Evolutionary conservation across 30 jellyfish, hydroid and myxozoan species (phyloP).

Genomic region (Aurelia sp.): DNA sequence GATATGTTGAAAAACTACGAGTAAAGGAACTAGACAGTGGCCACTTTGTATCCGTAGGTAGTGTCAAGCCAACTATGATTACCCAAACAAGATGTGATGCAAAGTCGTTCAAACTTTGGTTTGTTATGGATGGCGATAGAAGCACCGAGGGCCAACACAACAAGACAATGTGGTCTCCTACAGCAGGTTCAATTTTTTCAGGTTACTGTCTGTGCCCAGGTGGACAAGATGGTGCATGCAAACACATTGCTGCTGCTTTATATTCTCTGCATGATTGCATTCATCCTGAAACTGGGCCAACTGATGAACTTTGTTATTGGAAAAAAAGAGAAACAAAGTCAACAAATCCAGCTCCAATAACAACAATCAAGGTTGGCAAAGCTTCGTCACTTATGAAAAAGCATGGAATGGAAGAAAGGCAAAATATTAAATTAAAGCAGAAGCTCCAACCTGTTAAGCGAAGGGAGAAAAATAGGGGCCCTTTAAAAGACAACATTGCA

Average conservation of each 20-base stretch:
- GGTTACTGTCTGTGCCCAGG: conserved; percentile 65
- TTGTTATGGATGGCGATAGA: conserved; percentile 48
- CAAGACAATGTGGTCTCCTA: conserved; percentile 54
- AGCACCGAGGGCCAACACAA: conserved; percentile 53
- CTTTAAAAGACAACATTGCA: conserved; percentile 37
- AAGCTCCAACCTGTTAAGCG: conserved; percentile 38
- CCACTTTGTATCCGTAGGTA: no score
- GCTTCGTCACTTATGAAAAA: conserved; percentile 52
- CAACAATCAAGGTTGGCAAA: conserved; percentile 66
- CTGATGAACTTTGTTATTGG: conserved; percentile 60
- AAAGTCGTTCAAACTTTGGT: no score
- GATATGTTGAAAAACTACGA: no score
- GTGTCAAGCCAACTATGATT: no score
- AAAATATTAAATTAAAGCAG: conserved; percentile 36
- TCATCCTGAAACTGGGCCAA: conserved; percentile 67
- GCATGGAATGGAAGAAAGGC: conserved; percentile 38
- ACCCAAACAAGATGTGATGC: no score
- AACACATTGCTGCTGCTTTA: conserved; percentile 69
- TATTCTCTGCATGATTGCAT: conserved; percentile 71
- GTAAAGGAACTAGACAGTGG: no score
- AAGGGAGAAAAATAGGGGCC: conserved; percentile 40
- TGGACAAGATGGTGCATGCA: conserved; percentile 72
- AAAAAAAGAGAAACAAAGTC: conserved; percentile 48
- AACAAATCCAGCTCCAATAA: conserved; percentile 64
- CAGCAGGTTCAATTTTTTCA: conserved; percentile 64